phyloP scores from a whole-genome alignment of 2,113 vertebrate species.

The Bubo bubo region DNA sequence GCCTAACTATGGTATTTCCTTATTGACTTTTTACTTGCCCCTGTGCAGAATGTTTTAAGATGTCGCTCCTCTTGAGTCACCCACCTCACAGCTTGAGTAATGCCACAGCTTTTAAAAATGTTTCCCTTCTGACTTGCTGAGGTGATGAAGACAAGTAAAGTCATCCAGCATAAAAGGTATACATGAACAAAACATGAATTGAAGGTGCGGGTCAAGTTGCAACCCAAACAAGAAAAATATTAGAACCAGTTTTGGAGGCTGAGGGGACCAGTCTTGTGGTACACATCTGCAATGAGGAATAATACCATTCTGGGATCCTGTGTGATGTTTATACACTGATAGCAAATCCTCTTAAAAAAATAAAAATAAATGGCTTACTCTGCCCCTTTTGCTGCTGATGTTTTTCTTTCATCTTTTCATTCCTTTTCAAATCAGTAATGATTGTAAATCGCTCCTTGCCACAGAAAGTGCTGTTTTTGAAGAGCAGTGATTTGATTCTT shows the following conservation, averaged over 20 bases:
- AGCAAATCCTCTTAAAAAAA: neutral
- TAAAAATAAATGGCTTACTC: neutral
- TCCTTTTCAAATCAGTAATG: slow-evolving; percentile 43
- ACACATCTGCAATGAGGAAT: neutral
- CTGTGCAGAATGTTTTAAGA: slow-evolving; percentile 59
- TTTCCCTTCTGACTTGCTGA: slow-evolving; percentile 60
- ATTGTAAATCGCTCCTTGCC: neutral
- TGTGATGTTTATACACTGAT: neutral
- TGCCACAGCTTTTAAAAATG: slow-evolving; percentile 58
- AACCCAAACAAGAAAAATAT: slow-evolving; percentile 66
- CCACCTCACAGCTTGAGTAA: slow-evolving; percentile 62
- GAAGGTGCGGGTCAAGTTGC: slow-evolving; percentile 1
- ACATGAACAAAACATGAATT: neutral
- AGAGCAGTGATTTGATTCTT: slow-evolving; percentile 12
- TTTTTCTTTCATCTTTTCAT: slow-evolving; percentile 66
- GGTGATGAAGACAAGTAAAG: slow-evolving; percentile 66
- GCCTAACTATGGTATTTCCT: slow-evolving; percentile 74
- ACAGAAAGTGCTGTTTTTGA: neutral
- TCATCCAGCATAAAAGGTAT: slow-evolving; percentile 53
- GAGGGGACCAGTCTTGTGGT: slow-evolving; percentile 14
- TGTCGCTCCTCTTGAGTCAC: slow-evolving; percentile 44
- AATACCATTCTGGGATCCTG: neutral
- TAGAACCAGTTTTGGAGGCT: slow-evolving; percentile 43
- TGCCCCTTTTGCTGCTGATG: slow-evolving; percentile 1
- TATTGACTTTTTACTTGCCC: slow-evolving; percentile 71